Percentiles rank a stretch among this genome's conserved stretches.
These are phyloP conservation scores for Zonitis immaculata DNA, from an alignment of 2,888 invertebrate species.

Conservation along the genomic window DNA sequence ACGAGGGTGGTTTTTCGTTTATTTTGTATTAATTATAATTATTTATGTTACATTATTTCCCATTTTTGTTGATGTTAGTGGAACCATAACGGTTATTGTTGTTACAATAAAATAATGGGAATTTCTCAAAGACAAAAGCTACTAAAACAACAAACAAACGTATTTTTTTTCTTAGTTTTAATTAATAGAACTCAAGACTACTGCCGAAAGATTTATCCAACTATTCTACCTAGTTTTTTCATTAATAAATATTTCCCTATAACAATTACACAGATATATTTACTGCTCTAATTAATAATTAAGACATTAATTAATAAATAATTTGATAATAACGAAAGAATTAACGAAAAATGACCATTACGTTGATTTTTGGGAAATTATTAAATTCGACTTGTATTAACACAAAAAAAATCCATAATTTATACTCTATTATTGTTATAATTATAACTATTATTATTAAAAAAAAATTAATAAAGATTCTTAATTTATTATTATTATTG, in stretches of 20 bases:
- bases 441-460: too few relatives aligned
- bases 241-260: not conserved
- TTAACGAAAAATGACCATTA: not conserved
- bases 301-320: conserved; percentile 21
- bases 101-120: conserved; percentile 5
- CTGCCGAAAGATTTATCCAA: conserved; percentile 6
- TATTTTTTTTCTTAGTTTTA: too few relatives aligned
- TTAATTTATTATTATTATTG: not conserved
- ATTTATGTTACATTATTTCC: too few relatives aligned
- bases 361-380: too few relatives aligned
- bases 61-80: not conserved
- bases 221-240: conserved; percentile 15
- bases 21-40: too few relatives aligned
- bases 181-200: not conserved
- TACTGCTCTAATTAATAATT: conserved; percentile 27
- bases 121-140: conserved; percentile 9
- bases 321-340: conserved; percentile 13
- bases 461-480: not conserved
- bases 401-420: too few relatives aligned
- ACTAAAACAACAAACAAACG: too few relatives aligned
- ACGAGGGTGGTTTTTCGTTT: too few relatives aligned
- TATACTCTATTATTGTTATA: too few relatives aligned
- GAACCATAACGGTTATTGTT: conserved; percentile 8
- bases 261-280: conserved; percentile 15
- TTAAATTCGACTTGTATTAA: too few relatives aligned